Percentiles rank a stretch among this genome's conserved stretches.
Conservation (phyloP, 1,140 invertebrate species). For the Protaetia brevitarsis region DNA sequence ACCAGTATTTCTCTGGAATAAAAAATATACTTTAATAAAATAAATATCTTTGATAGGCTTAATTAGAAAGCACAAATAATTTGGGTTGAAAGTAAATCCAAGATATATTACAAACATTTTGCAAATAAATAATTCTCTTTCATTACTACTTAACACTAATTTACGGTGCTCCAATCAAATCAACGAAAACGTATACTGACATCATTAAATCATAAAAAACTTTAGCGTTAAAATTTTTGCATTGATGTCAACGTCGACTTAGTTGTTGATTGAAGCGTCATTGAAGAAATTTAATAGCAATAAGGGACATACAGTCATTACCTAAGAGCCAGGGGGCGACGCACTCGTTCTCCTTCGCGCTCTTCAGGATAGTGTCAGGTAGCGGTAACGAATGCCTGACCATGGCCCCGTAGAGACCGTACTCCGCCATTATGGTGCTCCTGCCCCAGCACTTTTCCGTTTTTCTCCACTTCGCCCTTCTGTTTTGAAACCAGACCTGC, state of each 20-base stretch:
- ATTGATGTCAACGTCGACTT: not conserved
- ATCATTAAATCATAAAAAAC: not conserved
- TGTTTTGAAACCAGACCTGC: slow-evolving; percentile 99
- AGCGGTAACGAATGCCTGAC: slow-evolving; percentile 95
- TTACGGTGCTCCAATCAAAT: no score
- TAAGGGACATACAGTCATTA: slow-evolving; percentile 50
- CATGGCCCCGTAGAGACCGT: slow-evolving; percentile 98
- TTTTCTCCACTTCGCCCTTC: slow-evolving; percentile 97
- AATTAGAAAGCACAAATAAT: no score
- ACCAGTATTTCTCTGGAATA: no score
- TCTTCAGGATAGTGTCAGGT: slow-evolving; percentile 96
- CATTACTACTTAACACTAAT: no score
- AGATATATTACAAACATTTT: no score
- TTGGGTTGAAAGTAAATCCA: no score
- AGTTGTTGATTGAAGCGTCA: not conserved
- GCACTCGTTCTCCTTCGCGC: slow-evolving; percentile 90
- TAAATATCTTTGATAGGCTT: no score
- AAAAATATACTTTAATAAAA: no score
- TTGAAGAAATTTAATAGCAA: slow-evolving; percentile 15
- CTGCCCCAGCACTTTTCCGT: slow-evolving; percentile 99
- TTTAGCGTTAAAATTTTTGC: not conserved
- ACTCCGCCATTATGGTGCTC: slow-evolving; percentile 99
- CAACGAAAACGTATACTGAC: no score
- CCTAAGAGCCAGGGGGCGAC: slow-evolving; percentile 98
- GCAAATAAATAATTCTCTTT: no score